Evolutionary conservation across 35 echinoderm and acorn worm species (phyloP).

Genomic region (Acanthaster planci): DNA sequence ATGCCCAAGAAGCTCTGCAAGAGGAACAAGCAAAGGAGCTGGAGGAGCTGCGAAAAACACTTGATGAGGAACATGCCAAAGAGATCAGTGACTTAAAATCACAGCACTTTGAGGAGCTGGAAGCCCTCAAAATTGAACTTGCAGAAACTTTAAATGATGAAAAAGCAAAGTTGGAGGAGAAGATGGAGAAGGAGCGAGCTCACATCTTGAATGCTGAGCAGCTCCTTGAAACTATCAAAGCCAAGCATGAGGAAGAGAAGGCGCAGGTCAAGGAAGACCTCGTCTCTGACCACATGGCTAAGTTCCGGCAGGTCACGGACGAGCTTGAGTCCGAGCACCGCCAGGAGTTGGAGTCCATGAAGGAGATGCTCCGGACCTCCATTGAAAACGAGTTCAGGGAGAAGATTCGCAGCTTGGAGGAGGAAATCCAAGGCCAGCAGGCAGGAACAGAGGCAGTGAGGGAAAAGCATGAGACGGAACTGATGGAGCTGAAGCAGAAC

Average conservation of each 20-base stretch:
- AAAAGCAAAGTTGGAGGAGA: constrained; percentile 51
- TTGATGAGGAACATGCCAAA: constrained; percentile 48
- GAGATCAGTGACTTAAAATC: constrained; percentile 53
- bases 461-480: constrained; percentile 35
- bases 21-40: constrained; percentile 42
- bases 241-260: constrained; percentile 54
- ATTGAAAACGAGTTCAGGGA: constrained; percentile 53
- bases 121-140: constrained; percentile 51
- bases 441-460: not conserved
- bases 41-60: constrained; percentile 34
- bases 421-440: constrained; percentile 27
- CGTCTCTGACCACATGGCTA: constrained; percentile 75
- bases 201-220: constrained; percentile 50
- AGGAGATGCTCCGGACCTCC: constrained; percentile 27
- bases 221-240: constrained; percentile 36
- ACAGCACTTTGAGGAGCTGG: constrained; percentile 61
- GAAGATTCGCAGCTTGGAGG: constrained; percentile 17
- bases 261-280: constrained; percentile 67
- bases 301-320: constrained; percentile 86
- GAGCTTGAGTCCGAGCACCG: constrained; percentile 78
- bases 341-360: constrained; percentile 75
- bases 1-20: constrained; percentile 26
- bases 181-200: constrained; percentile 54
- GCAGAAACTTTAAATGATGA: constrained; percentile 58
- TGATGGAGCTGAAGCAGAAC: constrained; percentile 42